A percentile compares a stretch with the other conserved stretches of the same genome.
Conservation (phyloP, 2,888 invertebrate genomes). For the Cephus pulcher region DNA sequence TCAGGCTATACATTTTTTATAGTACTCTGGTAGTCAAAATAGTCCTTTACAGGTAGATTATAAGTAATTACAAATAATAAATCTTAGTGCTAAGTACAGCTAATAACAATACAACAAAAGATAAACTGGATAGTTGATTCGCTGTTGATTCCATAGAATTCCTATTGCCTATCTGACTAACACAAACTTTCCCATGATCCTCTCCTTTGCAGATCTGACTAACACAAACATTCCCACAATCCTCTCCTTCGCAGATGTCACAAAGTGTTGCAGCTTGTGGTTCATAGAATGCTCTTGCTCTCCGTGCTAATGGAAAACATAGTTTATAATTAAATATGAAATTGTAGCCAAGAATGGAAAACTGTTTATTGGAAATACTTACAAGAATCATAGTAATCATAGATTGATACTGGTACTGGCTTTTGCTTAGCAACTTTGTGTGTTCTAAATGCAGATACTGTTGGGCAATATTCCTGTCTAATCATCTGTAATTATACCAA, state of each 20-base stretch:
- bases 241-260: conserved; percentile 84
- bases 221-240: conserved; percentile 69
- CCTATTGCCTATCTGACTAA: conserved; percentile 55
- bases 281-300: conserved; percentile 86
- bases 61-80: not conserved
- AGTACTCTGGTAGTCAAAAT: not conserved
- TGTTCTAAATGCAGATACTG: conserved; percentile 84
- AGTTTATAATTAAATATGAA: not conserved
- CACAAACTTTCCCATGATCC: conserved; percentile 70
- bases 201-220: conserved; percentile 78
- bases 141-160: conserved; percentile 13
- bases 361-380: conserved; percentile 60
- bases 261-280: conserved; percentile 78
- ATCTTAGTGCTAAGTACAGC: not conserved
- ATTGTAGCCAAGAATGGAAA: conserved; percentile 1
- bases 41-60: not conserved
- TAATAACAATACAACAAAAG: not conserved
- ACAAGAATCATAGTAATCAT: conserved; percentile 95
- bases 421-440: conserved; percentile 88
- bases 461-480: conserved; percentile 80
- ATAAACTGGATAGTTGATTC: not conserved
- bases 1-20: not conserved
- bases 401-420: conserved; percentile 85
- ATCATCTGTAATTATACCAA: conserved; percentile 62
- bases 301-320: conserved; percentile 73